phyloP scores from a whole-genome alignment of 2,888 invertebrate species.

The Lymantria dispar region DNA sequence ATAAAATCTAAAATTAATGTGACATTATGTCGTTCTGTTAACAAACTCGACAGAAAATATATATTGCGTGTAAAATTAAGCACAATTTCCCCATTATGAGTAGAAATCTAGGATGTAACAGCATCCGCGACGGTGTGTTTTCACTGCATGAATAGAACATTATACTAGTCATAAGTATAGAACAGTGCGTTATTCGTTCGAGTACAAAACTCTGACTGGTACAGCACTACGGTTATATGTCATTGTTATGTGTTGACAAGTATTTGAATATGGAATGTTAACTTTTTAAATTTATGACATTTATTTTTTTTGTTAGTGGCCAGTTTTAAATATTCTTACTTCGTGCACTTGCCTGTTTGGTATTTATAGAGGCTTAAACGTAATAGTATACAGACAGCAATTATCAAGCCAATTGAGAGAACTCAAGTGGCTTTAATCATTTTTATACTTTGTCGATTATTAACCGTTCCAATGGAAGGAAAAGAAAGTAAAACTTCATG shows the following conservation, averaged over 20 bases:
- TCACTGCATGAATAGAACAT: constrained; percentile 33
- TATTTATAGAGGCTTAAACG: too few relatives aligned
- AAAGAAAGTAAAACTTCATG: too few relatives aligned
- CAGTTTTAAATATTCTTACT: too few relatives aligned
- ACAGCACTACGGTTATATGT: constrained; percentile 1
- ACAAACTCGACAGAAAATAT: background rate
- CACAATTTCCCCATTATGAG: constrained; percentile 29
- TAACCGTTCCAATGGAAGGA: too few relatives aligned
- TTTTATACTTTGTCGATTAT: too few relatives aligned
- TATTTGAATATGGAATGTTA: constrained; percentile 1
- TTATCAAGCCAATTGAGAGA: too few relatives aligned
- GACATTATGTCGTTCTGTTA: too few relatives aligned
- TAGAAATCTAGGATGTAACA: constrained; percentile 37
- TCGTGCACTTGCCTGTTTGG: too few relatives aligned
- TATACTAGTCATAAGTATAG: constrained; percentile 13
- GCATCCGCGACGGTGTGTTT: constrained; percentile 27
- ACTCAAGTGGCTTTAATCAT: too few relatives aligned
- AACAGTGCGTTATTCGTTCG: background rate
- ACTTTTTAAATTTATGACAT: background rate
- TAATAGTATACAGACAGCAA: too few relatives aligned
- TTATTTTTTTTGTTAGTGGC: too few relatives aligned
- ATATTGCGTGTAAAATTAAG: constrained; percentile 24
- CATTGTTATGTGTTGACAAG: background rate
- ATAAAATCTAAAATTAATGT: too few relatives aligned
- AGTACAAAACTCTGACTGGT: background rate